Conservation (phyloP, 2,113 vertebrate genomes). For the Amazona guildingii region DNA sequence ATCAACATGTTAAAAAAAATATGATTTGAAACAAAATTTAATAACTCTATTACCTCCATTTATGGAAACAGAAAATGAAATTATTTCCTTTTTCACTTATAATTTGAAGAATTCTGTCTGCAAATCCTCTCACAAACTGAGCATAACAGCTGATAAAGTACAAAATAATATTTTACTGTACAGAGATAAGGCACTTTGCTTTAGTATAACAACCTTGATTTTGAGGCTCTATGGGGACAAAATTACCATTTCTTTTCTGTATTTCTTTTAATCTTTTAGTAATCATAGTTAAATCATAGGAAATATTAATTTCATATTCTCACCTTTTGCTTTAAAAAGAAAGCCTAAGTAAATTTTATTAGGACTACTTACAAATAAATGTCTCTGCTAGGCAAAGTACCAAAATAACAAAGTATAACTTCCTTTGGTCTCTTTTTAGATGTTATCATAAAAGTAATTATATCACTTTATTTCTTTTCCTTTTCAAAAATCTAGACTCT, state of each 20-base stretch:
- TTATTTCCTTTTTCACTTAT: neutral
- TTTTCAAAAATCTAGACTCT: neutral
- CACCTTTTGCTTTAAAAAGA: neutral
- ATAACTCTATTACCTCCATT: neutral
- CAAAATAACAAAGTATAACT: neutral
- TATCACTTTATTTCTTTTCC: neutral
- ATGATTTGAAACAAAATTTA: neutral
- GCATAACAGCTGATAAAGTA: neutral
- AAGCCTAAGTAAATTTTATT: neutral
- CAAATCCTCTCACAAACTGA: neutral
- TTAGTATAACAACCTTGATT: neutral
- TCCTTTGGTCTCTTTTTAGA: neutral
- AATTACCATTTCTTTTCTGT: neutral
- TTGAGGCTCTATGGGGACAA: neutral
- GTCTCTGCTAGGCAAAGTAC: neutral
- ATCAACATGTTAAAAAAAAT: neutral
- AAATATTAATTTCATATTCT: neutral
- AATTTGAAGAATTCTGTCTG: neutral
- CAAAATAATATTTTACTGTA: neutral
- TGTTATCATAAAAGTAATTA: neutral
- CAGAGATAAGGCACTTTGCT: neutral
- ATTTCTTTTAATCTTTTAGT: neutral
- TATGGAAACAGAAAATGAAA: neutral
- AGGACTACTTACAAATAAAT: neutral
- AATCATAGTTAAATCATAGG: neutral